A percentile compares a stretch with the other conserved stretches of the same genome.
Evolutionary conservation across 2,113 vertebrate genomes (phyloP).

Genomic region (Perognathus longimembris): DNA sequence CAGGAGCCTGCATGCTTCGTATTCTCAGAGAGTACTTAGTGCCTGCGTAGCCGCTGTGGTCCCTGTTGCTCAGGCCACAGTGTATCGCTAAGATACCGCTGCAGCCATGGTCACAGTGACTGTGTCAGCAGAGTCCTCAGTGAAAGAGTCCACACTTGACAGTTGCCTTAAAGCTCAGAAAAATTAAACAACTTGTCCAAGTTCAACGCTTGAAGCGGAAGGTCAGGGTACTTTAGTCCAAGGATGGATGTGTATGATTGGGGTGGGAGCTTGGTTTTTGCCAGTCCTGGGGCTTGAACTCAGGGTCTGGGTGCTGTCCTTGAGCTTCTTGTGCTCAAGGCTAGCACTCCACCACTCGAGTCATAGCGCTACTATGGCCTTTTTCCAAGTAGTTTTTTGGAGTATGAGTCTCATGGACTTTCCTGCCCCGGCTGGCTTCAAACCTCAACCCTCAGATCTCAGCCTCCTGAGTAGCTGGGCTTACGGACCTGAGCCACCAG

Average conservation of each 20-base stretch:
- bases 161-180: not conserved
- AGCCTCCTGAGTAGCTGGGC: no score
- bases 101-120: not conserved
- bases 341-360: no score
- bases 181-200: slow-evolving; percentile 4
- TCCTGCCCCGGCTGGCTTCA: no score
- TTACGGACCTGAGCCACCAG: no score
- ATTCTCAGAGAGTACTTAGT: not conserved
- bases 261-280: not conserved
- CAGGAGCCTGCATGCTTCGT: not conserved
- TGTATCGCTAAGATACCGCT: not conserved
- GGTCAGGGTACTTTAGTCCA: not conserved
- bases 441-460: no score
- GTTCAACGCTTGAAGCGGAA: not conserved
- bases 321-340: no score
- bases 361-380: no score
- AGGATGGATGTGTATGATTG: not conserved
- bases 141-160: not conserved
- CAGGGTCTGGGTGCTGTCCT: no score
- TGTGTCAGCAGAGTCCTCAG: not conserved
- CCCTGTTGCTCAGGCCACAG: not conserved
- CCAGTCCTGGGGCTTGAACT: no score
- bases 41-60: not conserved
- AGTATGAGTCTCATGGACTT: no score
- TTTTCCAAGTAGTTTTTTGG: no score